A percentile compares a stretch with the other conserved stretches of the same genome.
phyloP scores from a whole-genome alignment of 1,140 invertebrate species.

The Lepeophtheirus salmonis region DNA sequence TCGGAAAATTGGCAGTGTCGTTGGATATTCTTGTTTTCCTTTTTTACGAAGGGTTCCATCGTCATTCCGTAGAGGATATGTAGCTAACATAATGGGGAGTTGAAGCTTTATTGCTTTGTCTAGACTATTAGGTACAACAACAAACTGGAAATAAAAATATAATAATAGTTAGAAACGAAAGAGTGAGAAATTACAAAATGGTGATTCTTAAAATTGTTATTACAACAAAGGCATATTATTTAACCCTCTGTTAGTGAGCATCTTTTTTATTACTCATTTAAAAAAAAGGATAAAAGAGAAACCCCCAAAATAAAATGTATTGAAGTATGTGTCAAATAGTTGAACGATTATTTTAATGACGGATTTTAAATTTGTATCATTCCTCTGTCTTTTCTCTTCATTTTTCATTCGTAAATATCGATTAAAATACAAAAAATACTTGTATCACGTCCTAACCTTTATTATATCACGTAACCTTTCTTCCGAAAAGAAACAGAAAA shows the following conservation, averaged over 20 bases:
- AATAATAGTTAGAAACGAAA: not conserved
- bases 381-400: too few species aligned
- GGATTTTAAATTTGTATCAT: too few species aligned
- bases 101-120: conserved; percentile 81
- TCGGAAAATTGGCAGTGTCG: conserved; percentile 71
- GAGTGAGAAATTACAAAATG: not conserved
- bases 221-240: not conserved
- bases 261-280: not conserved
- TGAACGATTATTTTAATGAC: too few species aligned
- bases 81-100: conserved; percentile 73
- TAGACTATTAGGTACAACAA: conserved; percentile 68
- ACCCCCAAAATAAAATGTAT: not conserved
- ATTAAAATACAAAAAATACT: too few species aligned
- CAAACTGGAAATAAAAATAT: conserved; percentile 44
- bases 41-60: conserved; percentile 34
- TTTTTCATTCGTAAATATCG: too few species aligned
- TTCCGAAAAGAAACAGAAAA: too few species aligned
- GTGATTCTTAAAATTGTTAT: too few species aligned
- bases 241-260: too few species aligned
- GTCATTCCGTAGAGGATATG: conserved; percentile 55
- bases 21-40: conserved; percentile 65
- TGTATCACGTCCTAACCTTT: too few species aligned
- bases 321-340: not conserved
- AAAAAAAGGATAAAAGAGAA: not conserved
- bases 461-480: too few species aligned